Evolutionary conservation across 2,797 vertebrate genomes (phyloP).

Genomic region (Amniataba percoides): DNA sequence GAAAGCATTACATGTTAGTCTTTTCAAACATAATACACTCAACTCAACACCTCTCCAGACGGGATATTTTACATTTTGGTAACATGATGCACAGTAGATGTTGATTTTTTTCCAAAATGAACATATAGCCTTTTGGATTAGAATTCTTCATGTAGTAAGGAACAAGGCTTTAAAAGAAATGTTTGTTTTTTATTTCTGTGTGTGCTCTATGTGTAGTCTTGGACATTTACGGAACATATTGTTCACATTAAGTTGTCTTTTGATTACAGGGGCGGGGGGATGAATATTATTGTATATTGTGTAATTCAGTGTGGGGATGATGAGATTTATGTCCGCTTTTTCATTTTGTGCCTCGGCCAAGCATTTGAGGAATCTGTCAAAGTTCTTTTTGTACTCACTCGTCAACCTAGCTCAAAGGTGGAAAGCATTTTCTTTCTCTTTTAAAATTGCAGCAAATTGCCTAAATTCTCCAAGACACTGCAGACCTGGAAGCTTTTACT

Average conservation of each 20-base stretch:
- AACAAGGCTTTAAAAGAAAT: conserved; percentile 58
- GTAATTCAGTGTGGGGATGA: conserved; percentile 75
- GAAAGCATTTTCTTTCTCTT: conserved; percentile 23
- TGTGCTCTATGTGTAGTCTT: conserved; percentile 67
- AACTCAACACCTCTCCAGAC: conserved; percentile 58
- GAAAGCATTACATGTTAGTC: conserved; percentile 23
- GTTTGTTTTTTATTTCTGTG: conserved; percentile 53
- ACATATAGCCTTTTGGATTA: conserved; percentile 26
- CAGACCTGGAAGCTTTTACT: conserved; percentile 42
- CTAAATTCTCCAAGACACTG: conserved; percentile 45
- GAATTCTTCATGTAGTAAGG: conserved; percentile 46
- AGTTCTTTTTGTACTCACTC: conserved; percentile 62
- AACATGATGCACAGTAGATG: conserved; percentile 24
- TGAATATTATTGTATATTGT: conserved; percentile 72
- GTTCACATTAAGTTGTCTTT: conserved; percentile 78
- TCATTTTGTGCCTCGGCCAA: conserved; percentile 62
- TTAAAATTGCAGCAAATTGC: conserved; percentile 41
- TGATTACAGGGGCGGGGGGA: conserved; percentile 58
- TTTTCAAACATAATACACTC: conserved; percentile 24
- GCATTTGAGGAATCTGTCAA: conserved; percentile 56
- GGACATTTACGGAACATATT: conserved; percentile 84
- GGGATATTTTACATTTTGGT: conserved; percentile 40
- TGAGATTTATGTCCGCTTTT: conserved; percentile 71
- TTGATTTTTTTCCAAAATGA: conserved; percentile 20
- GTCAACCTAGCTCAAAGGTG: conserved; percentile 42